phyloP scores from a whole-genome alignment of 2,797 vertebrate species.

The Pogonophryne albipinna region DNA sequence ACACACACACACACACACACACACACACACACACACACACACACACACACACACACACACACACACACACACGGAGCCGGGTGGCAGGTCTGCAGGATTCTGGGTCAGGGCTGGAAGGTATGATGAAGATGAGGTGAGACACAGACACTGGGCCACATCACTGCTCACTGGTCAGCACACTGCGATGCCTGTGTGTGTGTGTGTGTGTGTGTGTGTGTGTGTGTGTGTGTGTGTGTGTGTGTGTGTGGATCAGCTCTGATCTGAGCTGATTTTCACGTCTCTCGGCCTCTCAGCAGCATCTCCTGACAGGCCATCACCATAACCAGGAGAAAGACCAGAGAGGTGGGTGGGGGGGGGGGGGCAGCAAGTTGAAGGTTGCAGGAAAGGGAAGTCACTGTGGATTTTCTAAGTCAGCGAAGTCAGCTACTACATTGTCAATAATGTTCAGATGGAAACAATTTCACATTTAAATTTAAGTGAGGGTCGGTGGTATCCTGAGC shows the following conservation, averaged over 20 bases:
- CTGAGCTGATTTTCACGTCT: constrained; percentile 64
- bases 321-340: constrained; percentile 53
- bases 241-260: constrained; percentile 70
- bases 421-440: constrained; percentile 9
- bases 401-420: constrained; percentile 4
- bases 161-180: constrained; percentile 69
- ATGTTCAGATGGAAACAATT: no score
- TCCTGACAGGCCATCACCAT: constrained; percentile 73
- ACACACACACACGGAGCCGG: not conserved
- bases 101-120: constrained; percentile 69
- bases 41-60: not conserved
- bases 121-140: constrained; percentile 77
- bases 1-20: not conserved
- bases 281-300: constrained; percentile 45
- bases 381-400: not conserved
- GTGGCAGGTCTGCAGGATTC: no score
- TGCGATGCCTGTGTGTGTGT: constrained; percentile 16
- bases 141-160: constrained; percentile 68
- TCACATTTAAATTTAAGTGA: no score
- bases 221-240: constrained; percentile 33
- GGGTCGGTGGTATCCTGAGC: not conserved
- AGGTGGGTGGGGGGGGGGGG: constrained; percentile 20
- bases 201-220: no score
- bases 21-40: no score
- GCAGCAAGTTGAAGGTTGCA: constrained; percentile 25